Base-by-base conservation (phyloP, 2,797 vertebrate genomes). In the Tokudaia tokunoshimensis region DNA sequence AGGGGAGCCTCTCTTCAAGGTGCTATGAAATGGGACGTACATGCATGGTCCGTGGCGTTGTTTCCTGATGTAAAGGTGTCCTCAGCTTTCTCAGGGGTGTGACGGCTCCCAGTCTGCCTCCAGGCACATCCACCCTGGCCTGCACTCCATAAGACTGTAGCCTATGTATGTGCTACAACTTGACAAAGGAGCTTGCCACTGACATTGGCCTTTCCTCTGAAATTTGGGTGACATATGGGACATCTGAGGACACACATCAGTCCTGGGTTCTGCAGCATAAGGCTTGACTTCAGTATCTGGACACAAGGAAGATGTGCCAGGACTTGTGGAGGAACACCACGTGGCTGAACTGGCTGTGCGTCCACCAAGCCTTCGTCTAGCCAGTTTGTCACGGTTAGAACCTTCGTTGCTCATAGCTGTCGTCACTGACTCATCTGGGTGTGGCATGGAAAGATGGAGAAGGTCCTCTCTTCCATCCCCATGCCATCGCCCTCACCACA, bases 1-100 rank as follows among this genome's bases (percentile, higher is more conserved):
- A 85, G 95, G 72, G 92, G 87, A 75, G 24, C 17, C 55, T 67
- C 63, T 93, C 96, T 22, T 67, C 95, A 85, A 93, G 97, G 92
- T 91, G 86, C 96, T 91, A 1, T 97, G 97, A 89, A 96, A 92
- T 19, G 4, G 63, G 92, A 52, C n/a, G 0, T 0, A 0, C 37
- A 22, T 61, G 13, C 0, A 7, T 57, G 20, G 37, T 1, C 78
- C 44, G 26, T 44, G 83, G 86, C 20, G 24, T 88, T 81, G 88
- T 92, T 83, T 88, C 90, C 82, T 67, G 93, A 91, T 63, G 26
- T 34, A 41, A 92, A 92, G 93, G 20, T 37, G 79, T 89, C 72
- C 95, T 97, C 75, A 84, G 57, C 22, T 82, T 78, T 81, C 84
- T 8, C 80, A 1, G 70, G 10, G 31, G 8, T 0, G 0, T 20